Evolutionary conservation across 1,140 invertebrate genomes (phyloP).

Genomic region (Ceratosolen solmsi): DNA sequence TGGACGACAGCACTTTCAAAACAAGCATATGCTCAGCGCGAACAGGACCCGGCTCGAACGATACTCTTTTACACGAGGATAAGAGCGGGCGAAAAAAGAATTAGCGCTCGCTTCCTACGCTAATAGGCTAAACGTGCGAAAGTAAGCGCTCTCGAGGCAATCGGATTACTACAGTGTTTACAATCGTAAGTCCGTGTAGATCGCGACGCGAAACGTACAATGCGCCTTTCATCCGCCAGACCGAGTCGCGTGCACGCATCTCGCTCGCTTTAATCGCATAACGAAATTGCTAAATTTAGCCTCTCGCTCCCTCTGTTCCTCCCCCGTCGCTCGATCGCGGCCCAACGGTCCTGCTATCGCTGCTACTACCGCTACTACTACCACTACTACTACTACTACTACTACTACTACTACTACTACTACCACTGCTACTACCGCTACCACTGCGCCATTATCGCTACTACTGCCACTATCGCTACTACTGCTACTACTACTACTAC

Average conservation of each 20-base stretch:
- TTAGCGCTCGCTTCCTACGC: neutral
- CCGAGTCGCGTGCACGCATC: neutral
- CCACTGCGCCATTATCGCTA: neutral
- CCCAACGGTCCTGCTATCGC: neutral
- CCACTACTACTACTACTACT: neutral
- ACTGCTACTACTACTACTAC: neutral
- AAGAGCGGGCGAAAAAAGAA: neutral
- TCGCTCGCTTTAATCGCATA: constrained; percentile 3
- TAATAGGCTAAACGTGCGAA: constrained; percentile 64
- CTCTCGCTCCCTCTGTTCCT: neutral
- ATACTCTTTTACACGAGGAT: neutral
- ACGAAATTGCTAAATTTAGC: constrained; percentile 40
- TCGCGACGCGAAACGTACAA: neutral
- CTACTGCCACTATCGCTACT: neutral
- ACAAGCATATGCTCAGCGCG: neutral
- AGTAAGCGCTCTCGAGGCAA: constrained; percentile 55
- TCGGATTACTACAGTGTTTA: constrained; percentile 38
- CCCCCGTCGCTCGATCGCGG: neutral
- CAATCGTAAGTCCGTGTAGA: neutral
- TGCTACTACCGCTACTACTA: neutral
- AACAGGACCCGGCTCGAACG: neutral
- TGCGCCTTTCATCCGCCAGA: neutral
- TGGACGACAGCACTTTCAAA: neutral
- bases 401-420: too few relatives aligned
- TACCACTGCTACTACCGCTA: neutral